Evolutionary conservation across 2,113 vertebrate genomes (phyloP), one percentile per base, ranked within the genome.

Genomic region (Odontesthes bonariensis): DNA sequence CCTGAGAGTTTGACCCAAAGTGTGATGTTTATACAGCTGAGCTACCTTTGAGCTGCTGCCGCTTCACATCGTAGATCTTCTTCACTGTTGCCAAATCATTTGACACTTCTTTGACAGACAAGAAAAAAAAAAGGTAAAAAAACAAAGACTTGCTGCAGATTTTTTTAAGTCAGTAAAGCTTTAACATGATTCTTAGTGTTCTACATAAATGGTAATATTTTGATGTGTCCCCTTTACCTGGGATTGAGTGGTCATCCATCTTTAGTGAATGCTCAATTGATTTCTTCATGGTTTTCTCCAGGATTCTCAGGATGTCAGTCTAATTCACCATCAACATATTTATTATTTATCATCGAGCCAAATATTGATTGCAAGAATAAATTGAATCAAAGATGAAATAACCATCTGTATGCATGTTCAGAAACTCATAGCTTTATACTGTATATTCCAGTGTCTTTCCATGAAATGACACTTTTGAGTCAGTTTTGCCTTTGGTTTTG

Each of bases 61-160:
- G n/a, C n/a, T n/a, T n/a, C n/a, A n/a, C 14, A 20, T 17, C 13
- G 20, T 72, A 27, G 54, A 56, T 1, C 4, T 42, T 32, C 35
- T 35, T 71, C 42, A 85, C 70, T n/a, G 9, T 0, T 0, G 0
- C 32, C 66, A 83, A 72, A 19, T 85, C 58, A 3, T 0, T 0
- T 69, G 17, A 7, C n/a, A n/a, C n/a, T n/a, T n/a, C n/a, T n/a
- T n/a, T n/a, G 57, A 83, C 42, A 20, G 82, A 82, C 85, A 38
- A 19, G n/a, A 64, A 33, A 23, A 55, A 20, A 8, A 59, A 11
- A n/a, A 27, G 5, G 35, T n/a, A n/a, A n/a, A n/a, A n/a, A n/a
- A n/a, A n/a, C n/a, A n/a, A n/a, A n/a, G n/a, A n/a, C n/a, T n/a
- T n/a, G n/a, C n/a, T n/a, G n/a, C n/a, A n/a, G n/a, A n/a, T n/a